Base-by-base conservation (phyloP, 2,113 vertebrate species). In the Chunga burmeisteri region DNA sequence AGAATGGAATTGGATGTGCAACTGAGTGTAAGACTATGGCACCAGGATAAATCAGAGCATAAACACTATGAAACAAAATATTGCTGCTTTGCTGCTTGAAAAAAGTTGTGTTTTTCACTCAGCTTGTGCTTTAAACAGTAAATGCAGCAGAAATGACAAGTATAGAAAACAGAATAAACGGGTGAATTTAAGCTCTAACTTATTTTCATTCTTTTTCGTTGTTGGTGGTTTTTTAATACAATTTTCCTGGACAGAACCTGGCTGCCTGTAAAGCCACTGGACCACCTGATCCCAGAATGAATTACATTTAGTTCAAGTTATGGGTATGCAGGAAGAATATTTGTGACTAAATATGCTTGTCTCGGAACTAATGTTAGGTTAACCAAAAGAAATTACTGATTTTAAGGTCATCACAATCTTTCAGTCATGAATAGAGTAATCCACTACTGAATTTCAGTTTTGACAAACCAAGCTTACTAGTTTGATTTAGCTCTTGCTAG, bases 41-140 rank as follows among this genome's bases (percentile, higher is more conserved):
- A 81, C n/a, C 50, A 58, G n/a, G 59, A 94, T 86, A 97, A 95
- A 94, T 95, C 93, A 94, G 78, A 92, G 23, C 34, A 83, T 66
- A 86, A 96, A 86, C 50, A 42, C 55, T 49, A 58, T 34, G 82
- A 91, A 96, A 90, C 18, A 77, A 90, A 94, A 90, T 70, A 77
- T 46, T 90, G 29, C 21, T 70, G 79, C 71, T 82, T 90, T 88
- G 29, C 40, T 88, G 42, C 40, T 59, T 88, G 68, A 79, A 81
- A 79, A 52, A 44, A 85, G 56, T 73, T 36, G 66, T 86, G 46
- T 1, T 19, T 90, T 90, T 86, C 34, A 29, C 21, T 65, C 38
- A 90, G 49, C 9, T 66, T 56, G 23, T 22, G 8, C 46, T 88
- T 92, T 83, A 62, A 95, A 66, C 23, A 56, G 44, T 55, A 63